A percentile compares a stretch with the other conserved stretches of the same genome.
These are phyloP conservation scores for Steinernema hermaphroditum DNA, from an alignment of 2,888 invertebrate species.

Conservation along the genomic window DNA sequence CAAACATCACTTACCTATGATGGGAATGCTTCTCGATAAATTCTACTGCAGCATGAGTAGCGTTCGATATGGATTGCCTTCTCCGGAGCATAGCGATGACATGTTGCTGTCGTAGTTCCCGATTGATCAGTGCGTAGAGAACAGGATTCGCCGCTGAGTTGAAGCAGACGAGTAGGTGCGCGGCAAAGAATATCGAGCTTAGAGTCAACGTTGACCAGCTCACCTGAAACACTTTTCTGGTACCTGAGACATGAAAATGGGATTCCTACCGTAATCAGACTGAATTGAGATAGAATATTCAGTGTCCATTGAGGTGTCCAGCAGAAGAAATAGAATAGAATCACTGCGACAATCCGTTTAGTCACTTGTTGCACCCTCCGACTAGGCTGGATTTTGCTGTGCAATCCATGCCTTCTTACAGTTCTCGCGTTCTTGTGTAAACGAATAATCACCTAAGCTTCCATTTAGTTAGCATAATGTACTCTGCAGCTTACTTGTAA, in stretches of 20 bases:
- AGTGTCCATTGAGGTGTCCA: slow-evolving; percentile 65
- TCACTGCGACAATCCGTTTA: slow-evolving; percentile 62
- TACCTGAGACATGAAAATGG: not conserved
- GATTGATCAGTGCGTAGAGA: slow-evolving; percentile 64
- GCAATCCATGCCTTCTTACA: slow-evolving; percentile 33
- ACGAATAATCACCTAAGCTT: slow-evolving; percentile 21
- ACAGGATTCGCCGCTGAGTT: slow-evolving; percentile 66
- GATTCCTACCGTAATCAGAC: slow-evolving; percentile 48
- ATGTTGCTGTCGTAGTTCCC: slow-evolving; percentile 63
- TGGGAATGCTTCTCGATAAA: slow-evolving; percentile 41
- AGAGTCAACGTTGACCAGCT: slow-evolving; percentile 59
- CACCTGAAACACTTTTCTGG: slow-evolving; percentile 34
- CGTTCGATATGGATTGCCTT: slow-evolving; percentile 53
- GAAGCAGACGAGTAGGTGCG: slow-evolving; percentile 63
- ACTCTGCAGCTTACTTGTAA: slow-evolving; percentile 49
- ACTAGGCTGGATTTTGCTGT: slow-evolving; percentile 33
- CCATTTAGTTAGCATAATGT: too few species aligned
- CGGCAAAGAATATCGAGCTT: slow-evolving; percentile 61
- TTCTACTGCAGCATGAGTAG: slow-evolving; percentile 43
- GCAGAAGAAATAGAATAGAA: slow-evolving; percentile 64
- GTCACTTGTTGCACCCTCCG: slow-evolving; percentile 40
- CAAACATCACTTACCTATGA: slow-evolving; percentile 23
- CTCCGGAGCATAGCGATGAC: slow-evolving; percentile 57
- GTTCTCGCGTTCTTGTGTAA: slow-evolving; percentile 33
- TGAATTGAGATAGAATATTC: slow-evolving; percentile 60